Evolutionary conservation across 2,797 vertebrate species (phyloP), one percentile per base, ranked within the genome.

Genomic region (Sebastes diaconus): DNA sequence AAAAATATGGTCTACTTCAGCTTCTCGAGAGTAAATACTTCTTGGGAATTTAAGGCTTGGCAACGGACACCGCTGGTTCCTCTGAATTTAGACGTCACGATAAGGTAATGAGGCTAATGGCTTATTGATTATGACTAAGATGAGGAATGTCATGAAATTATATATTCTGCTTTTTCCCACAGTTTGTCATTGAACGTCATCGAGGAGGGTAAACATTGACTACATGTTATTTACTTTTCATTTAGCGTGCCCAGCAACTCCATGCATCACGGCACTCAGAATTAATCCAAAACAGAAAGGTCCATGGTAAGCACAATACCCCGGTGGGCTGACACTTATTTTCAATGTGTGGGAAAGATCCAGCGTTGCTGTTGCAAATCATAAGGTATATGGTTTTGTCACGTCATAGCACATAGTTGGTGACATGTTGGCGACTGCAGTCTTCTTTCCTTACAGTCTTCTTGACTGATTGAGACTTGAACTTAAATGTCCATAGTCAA

Each of bases 71-170:
- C 3, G 42, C 4, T 2, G 10, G 6, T 68, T 63, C 57, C 39
- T 64, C 58, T 39, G 69, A 61, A 75, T 75, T 60, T 7, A 65
- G 39, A 80, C 34, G 25, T 79, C 85, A 32, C 30, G 16, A 27
- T 16, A 67, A 87, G 83, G 84, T 86, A 87, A 89, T 46, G 13
- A 66, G n/a, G 10, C 14, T 77, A 29, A 73, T 42, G 25, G 6
- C 3, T 63, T 50, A 67, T 59, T 73, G 29, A 66, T 79, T 75
- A 12, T 7, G 50, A 32, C 39, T 58, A 8, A 74, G 27, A 66
- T 29, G 3, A 63, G 12, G 46, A 75, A 27, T 81, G 22, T 29
- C 16, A 63, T 68, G 58, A 60, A 22, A 65, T 73, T 16, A 2
- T 7, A 52, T 69, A 25, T 32, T 66, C 39, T 20, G 29, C 4